A percentile compares a stretch with the other conserved stretches of the same genome.
These are phyloP conservation scores for Atherinomorus stipes DNA, from an alignment of 2,113 vertebrate species.

Conservation along the genomic window DNA sequence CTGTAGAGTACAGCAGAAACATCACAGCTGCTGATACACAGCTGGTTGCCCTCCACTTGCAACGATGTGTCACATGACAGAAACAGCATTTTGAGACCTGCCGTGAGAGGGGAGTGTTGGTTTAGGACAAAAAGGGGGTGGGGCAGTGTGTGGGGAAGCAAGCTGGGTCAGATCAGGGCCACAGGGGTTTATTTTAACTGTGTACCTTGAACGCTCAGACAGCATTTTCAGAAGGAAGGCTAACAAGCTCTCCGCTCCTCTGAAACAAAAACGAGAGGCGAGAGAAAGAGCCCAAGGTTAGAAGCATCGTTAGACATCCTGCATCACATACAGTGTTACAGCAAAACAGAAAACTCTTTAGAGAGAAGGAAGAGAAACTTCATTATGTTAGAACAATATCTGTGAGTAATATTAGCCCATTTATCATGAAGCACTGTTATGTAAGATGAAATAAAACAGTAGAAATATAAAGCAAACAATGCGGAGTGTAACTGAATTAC, in stretches of 20 bases:
- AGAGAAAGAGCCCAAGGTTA: slow-evolving; percentile 65
- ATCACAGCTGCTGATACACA: slow-evolving; percentile 65
- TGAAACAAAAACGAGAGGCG: slow-evolving; percentile 68
- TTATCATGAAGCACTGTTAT: slow-evolving; percentile 71
- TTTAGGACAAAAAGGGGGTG: slow-evolving; percentile 23
- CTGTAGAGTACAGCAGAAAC: slow-evolving; percentile 55
- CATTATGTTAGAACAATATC: slow-evolving; percentile 74
- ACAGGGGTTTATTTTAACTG: slow-evolving; percentile 54
- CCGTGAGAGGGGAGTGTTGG: slow-evolving; percentile 31
- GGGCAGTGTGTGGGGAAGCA: slow-evolving; percentile 26
- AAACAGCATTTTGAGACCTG: slow-evolving; percentile 26
- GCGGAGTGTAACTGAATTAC: slow-evolving; percentile 70
- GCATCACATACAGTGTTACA: slow-evolving; percentile 43
- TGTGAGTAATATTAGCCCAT: slow-evolving; percentile 73
- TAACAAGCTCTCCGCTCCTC: slow-evolving; percentile 84
- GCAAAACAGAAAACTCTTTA: slow-evolving; percentile 59
- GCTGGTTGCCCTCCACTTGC: slow-evolving; percentile 47
- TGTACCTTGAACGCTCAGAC: slow-evolving; percentile 82
- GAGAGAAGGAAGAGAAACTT: slow-evolving; percentile 60
- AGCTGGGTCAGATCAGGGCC: slow-evolving; percentile 49
- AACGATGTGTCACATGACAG: slow-evolving; percentile 45
- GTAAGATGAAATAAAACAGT: slow-evolving; percentile 69
- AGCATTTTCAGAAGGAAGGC: slow-evolving; percentile 81
- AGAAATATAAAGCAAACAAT: slow-evolving; percentile 75
- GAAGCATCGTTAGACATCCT: slow-evolving; percentile 52